phyloP scores from a whole-genome alignment of 2,888 invertebrate genomes.

The Tenthredo distinguenda region DNA sequence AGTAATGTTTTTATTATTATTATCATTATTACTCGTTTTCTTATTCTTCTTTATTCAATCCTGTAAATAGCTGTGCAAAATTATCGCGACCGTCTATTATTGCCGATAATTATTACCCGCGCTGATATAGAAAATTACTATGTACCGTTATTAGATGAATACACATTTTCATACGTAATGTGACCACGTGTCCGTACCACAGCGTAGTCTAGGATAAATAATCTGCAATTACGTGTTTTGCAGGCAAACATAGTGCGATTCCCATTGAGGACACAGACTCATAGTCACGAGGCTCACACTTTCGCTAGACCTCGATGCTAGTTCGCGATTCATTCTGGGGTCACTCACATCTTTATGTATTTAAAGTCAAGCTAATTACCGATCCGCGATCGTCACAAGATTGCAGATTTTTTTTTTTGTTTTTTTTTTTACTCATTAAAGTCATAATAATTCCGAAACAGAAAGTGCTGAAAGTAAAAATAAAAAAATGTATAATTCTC shows the following conservation, averaged over 20 bases:
- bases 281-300: background rate
- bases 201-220: background rate
- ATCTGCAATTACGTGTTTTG: conserved; percentile 16
- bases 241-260: background rate
- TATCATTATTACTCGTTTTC: background rate
- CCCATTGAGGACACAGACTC: background rate
- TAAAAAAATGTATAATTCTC: background rate
- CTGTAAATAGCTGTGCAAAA: background rate
- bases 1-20: background rate
- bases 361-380: background rate
- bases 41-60: background rate
- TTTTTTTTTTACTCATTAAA: background rate
- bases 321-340: background rate
- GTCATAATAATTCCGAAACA: background rate
- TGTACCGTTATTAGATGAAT: background rate
- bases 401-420: background rate
- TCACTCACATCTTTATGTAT: background rate
- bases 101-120: background rate
- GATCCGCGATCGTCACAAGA: background rate
- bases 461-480: background rate
- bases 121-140: background rate
- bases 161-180: background rate
- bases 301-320: conserved; percentile 1
- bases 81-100: background rate
- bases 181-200: background rate